Base-by-base conservation (phyloP, 2,113 vertebrate genomes). In the Chamaetylas fuelleborni region DNA sequence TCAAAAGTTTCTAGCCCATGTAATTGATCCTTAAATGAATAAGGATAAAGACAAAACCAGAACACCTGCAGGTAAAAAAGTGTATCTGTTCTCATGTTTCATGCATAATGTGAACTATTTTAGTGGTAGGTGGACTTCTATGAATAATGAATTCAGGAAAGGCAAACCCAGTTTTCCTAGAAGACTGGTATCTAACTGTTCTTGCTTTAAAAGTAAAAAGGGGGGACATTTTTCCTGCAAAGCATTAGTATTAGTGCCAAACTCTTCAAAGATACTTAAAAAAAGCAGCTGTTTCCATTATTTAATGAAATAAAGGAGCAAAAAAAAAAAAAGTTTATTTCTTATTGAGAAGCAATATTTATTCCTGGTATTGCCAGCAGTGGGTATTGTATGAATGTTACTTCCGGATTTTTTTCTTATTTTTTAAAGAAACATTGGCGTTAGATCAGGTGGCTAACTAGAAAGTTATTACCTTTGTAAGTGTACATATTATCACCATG, bases 91-190 rank as follows among this genome's bases (percentile, higher is more conserved):
- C 61, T 91, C 54, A 40, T 86, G 51, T 88, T 91, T 91, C 34
- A 43, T 80, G 56, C 19, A 42, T 62, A 78, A 71, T 19, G 47
- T 2, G 1, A 92, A 58, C 40, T 84, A 65, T 93, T 92, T 81
- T 43, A 81, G 51, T 58, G 14, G 70, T 88, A 81, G 56, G 40
- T 86, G 40, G 19, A 88, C 65, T 88, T 83, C 47, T 88, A 12
- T 86, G 47, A 78, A 40, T 83, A 80, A 90, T 73, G 64, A 92
- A 90, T 86, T 90, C 56, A 78, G 51, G 40, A 92, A 88, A 64
- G 48, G 40, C 38, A 93, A 94, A 64, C 40, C n/a, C 6, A 45
- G 0, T 90, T 93, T 88, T 90, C 43, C 42, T 81, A 26, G 51
- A 93, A 57, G 18, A 60, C 51, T 86, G 9, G 13, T 43, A 54